Evolutionary conservation across 2,797 vertebrate species (phyloP).

Genomic region (Macropodus opercularis): DNA sequence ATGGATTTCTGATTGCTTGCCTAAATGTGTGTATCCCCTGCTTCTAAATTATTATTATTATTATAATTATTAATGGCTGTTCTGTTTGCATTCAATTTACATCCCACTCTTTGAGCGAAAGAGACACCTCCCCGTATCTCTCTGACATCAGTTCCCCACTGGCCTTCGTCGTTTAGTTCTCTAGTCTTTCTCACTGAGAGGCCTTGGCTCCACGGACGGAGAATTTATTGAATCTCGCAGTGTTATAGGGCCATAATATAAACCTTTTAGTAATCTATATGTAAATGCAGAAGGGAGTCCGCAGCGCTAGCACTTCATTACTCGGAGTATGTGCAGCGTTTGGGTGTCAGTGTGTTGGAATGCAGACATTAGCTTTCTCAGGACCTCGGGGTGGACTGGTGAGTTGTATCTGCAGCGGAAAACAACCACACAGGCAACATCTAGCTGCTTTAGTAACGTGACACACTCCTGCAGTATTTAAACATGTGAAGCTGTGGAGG

Average conservation of each 20-base stretch:
- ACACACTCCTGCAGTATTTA: too few relatives aligned
- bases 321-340: slow-evolving; percentile 34
- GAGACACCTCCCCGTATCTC: slow-evolving; percentile 37
- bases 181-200: slow-evolving; percentile 18
- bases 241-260: slow-evolving; percentile 47
- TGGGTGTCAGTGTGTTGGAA: slow-evolving; percentile 12
- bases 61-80: slow-evolving; percentile 80
- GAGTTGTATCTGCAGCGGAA: too few relatives aligned
- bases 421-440: too few relatives aligned
- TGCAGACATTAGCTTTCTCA: slow-evolving; percentile 25
- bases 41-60: slow-evolving; percentile 76
- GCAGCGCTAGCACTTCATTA: slow-evolving; percentile 65
- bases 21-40: slow-evolving; percentile 79
- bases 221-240: slow-evolving; percentile 61
- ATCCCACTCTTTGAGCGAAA: slow-evolving; percentile 53
- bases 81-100: slow-evolving; percentile 76
- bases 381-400: too few relatives aligned
- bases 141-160: slow-evolving; percentile 32
- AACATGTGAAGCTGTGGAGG: too few relatives aligned
- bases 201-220: slow-evolving; percentile 27
- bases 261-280: slow-evolving; percentile 69
- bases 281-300: slow-evolving; percentile 62
- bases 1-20: slow-evolving; percentile 82
- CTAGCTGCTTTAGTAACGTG: too few relatives aligned
- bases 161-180: slow-evolving; percentile 34